Percentiles rank a stretch among this genome's conserved stretches.
phyloP scores from a whole-genome alignment of 2,113 vertebrate genomes.

The Genyomyrus donnyi region DNA sequence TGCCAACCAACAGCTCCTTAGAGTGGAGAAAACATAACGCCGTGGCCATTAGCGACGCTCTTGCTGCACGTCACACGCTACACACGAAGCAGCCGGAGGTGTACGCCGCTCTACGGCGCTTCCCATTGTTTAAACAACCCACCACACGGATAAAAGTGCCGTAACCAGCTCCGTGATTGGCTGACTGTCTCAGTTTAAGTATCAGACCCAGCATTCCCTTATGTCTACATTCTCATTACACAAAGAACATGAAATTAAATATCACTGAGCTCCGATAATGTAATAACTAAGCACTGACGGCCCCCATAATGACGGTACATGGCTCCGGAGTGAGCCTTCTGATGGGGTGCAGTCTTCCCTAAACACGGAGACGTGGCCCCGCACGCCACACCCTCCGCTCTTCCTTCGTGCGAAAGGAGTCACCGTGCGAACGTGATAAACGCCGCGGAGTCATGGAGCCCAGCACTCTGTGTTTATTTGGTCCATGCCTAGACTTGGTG shows the following conservation, averaged over 20 bases:
- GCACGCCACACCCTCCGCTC: not conserved
- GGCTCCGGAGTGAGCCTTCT: not conserved
- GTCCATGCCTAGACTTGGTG: not conserved
- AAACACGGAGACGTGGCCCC: not conserved
- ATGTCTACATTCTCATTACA: not conserved
- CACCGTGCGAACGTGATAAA: not conserved
- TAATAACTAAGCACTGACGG: conserved; percentile 7
- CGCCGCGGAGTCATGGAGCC: not conserved
- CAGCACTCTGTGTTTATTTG: not conserved
- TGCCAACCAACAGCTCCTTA: conserved; percentile 4
- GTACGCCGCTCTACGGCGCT: not conserved
- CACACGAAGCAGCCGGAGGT: not conserved
- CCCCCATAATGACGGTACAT: not conserved
- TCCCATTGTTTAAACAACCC: not conserved
- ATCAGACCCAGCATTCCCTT: not conserved
- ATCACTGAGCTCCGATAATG: not conserved
- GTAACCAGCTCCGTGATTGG: not conserved
- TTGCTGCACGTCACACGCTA: not conserved
- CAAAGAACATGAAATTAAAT: not conserved
- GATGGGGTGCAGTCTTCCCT: not conserved
- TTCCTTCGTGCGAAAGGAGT: not conserved
- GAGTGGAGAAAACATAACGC: not conserved
- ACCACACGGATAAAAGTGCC: not conserved
- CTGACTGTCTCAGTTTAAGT: not conserved
- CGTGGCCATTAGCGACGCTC: not conserved